phyloP scores from a whole-genome alignment of 2,888 invertebrate species.

The Leucoma salicis region DNA sequence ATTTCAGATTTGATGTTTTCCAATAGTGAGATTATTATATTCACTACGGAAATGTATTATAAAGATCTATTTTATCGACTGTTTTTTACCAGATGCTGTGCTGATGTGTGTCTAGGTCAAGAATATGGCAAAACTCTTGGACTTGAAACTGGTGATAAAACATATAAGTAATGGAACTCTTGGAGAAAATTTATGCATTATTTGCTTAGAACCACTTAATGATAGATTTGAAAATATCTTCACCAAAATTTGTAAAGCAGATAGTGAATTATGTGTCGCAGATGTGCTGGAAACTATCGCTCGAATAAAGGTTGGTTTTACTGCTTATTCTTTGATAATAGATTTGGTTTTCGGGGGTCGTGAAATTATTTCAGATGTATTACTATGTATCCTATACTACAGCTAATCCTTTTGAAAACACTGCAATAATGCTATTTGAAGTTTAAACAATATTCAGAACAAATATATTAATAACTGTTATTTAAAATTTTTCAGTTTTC shows the following conservation, averaged over 20 bases:
- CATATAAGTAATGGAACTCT: constrained; percentile 62
- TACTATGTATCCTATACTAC: too few relatives aligned
- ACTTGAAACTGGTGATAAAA: constrained; percentile 56
- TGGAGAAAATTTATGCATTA: constrained; percentile 54
- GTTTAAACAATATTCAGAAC: too few relatives aligned
- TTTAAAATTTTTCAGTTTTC: constrained; percentile 45
- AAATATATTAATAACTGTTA: too few relatives aligned
- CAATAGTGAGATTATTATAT: too few relatives aligned
- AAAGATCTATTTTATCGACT: constrained; percentile 15
- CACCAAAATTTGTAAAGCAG: constrained; percentile 58
- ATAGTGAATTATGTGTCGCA: constrained; percentile 60
- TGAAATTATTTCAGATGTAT: too few relatives aligned
- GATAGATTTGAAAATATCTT: constrained; percentile 57
- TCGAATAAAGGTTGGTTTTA: constrained; percentile 45
- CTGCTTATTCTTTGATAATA: too few relatives aligned
- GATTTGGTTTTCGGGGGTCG: too few relatives aligned
- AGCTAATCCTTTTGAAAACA: too few relatives aligned
- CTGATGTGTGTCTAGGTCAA: constrained; percentile 8
- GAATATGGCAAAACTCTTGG: constrained; percentile 48
- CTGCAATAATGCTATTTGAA: too few relatives aligned
- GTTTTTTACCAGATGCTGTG: constrained; percentile 21
- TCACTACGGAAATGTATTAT: too few relatives aligned
- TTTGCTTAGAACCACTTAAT: constrained; percentile 55
- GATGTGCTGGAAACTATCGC: constrained; percentile 55
- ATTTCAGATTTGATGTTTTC: constrained; percentile 28